These are phyloP conservation scores for Callimorpha dominula DNA, from an alignment of 2,888 invertebrate genomes.

Conservation along the genomic window DNA sequence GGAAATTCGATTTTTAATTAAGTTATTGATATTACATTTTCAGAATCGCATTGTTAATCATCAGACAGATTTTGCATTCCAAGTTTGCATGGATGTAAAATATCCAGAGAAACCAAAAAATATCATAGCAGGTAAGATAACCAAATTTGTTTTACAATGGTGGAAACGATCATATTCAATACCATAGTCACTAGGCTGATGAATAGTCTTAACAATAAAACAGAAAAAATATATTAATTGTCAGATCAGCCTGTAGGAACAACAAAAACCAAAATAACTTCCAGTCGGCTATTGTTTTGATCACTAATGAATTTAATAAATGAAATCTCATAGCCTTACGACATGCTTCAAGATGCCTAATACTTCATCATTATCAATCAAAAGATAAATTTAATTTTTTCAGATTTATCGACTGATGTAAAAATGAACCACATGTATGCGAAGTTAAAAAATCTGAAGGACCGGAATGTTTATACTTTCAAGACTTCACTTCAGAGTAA, in stretches of 20 bases:
- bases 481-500: slow-evolving; percentile 8
- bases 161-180: too few species aligned
- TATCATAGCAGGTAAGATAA: slow-evolving; percentile 53
- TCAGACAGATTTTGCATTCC: slow-evolving; percentile 49
- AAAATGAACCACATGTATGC: slow-evolving; percentile 49
- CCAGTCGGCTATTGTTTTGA: too few species aligned
- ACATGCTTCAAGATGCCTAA: too few species aligned
- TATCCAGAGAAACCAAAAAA: slow-evolving; percentile 51
- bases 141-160: too few species aligned
- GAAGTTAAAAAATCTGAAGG: slow-evolving; percentile 25
- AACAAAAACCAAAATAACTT: too few species aligned
- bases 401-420: slow-evolving; percentile 57
- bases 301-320: too few species aligned
- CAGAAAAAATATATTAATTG: too few species aligned
- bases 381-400: slow-evolving; percentile 4
- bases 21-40: slow-evolving; percentile 18
- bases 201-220: too few species aligned
- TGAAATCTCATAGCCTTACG: too few species aligned
- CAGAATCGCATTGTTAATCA: slow-evolving; percentile 40
- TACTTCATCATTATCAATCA: not conserved
- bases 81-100: slow-evolving; percentile 55
- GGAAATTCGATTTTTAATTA: not conserved
- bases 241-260: too few species aligned
- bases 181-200: too few species aligned
- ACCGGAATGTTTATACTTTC: slow-evolving; percentile 20